Conservation (phyloP, 2,113 vertebrate genomes). For the Castor canadensis region DNA sequence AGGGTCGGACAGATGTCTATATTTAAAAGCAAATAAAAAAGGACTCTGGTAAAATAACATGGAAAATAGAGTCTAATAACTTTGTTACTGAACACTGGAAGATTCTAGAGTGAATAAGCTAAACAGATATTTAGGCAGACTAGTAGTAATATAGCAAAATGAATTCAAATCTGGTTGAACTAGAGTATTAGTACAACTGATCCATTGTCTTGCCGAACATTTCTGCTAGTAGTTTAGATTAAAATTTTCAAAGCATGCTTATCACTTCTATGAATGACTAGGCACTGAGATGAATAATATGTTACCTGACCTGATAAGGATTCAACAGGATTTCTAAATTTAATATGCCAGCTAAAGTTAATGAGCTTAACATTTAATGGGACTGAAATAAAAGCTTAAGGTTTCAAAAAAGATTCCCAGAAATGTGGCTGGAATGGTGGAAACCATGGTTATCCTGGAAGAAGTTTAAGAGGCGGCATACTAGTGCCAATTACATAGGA, state of each 20-base stretch:
- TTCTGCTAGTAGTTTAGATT: neutral
- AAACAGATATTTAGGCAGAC: conserved; percentile 14
- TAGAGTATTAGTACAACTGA: neutral
- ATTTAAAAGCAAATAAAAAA: neutral
- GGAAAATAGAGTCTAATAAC: neutral
- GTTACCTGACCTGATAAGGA: neutral
- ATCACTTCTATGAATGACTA: neutral
- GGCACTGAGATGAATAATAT: neutral
- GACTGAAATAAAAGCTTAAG: neutral
- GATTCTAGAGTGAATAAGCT: conserved; percentile 19
- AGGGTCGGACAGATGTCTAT: neutral
- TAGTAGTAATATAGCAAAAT: neutral
- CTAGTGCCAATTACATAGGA: neutral
- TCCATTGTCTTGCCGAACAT: neutral
- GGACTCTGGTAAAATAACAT: neutral
- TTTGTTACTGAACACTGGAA: neutral
- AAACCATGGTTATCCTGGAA: neutral
- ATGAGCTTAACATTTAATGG: neutral
- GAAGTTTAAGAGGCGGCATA: neutral
- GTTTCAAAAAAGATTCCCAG: neutral
- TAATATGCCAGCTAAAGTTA: neutral
- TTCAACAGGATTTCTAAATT: neutral
- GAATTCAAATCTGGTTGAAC: neutral
- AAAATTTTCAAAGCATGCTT: neutral
- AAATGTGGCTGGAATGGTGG: neutral